Evolutionary conservation across 2,888 invertebrate genomes (phyloP).

Genomic region (Eupeodes luniger): DNA sequence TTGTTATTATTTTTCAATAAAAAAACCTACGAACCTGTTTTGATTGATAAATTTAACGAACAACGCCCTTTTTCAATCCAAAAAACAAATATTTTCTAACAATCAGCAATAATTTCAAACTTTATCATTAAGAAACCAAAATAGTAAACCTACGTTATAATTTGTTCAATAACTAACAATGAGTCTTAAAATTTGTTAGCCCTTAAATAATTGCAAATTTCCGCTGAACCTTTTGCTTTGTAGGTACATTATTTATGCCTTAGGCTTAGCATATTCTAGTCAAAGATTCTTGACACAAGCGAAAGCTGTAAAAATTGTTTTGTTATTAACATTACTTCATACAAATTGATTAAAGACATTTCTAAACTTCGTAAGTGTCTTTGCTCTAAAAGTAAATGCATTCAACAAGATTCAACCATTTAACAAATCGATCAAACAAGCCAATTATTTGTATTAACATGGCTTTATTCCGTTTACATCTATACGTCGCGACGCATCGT

Average conservation of each 20-base stretch:
- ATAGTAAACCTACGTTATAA: not conserved
- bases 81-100: not conserved
- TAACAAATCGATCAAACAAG: conserved; percentile 39
- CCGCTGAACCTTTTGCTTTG: not conserved
- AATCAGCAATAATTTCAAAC: not conserved
- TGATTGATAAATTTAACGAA: not conserved
- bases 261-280: not conserved
- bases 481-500: not conserved
- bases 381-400: not conserved
- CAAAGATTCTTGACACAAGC: conserved; percentile 18
- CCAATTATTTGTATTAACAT: conserved; percentile 35
- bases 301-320: conserved; percentile 23
- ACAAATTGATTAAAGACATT: conserved; percentile 31
- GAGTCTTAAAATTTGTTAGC: not conserved
- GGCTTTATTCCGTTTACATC: not conserved
- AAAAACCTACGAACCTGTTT: not conserved
- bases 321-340: conserved; percentile 15
- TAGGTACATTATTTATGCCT: not conserved
- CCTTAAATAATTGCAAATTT: conserved; percentile 34
- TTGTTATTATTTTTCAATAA: not conserved
- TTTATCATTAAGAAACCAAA: not conserved
- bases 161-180: conserved; percentile 10
- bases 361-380: not conserved
- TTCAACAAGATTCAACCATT: conserved; percentile 28
- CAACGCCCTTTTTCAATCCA: not conserved